These are phyloP conservation scores for Gymnothorax reevesii DNA, from an alignment of 2,797 vertebrate species.

Conservation along the genomic window DNA sequence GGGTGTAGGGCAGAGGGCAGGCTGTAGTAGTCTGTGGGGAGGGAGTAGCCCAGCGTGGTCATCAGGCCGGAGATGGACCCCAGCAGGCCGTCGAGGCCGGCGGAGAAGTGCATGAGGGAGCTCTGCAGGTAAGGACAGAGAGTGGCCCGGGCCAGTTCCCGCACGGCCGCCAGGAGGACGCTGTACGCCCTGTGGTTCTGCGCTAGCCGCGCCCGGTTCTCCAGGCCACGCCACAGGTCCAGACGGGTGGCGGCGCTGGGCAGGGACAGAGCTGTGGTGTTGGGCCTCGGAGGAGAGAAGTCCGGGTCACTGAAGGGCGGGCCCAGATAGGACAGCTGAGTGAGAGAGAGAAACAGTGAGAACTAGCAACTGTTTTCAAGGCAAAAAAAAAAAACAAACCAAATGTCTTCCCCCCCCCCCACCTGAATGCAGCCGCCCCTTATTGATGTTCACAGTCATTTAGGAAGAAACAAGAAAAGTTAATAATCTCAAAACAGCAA, in stretches of 20 bases:
- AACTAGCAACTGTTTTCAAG: neutral
- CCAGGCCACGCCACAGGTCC: slow-evolving; percentile 89
- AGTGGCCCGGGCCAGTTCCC: slow-evolving; percentile 83
- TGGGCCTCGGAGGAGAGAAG: slow-evolving; percentile 90
- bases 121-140: slow-evolving; percentile 85
- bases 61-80: slow-evolving; percentile 92
- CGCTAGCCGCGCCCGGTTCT: slow-evolving; percentile 87
- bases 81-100: slow-evolving; percentile 88
- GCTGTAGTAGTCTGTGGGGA: slow-evolving; percentile 50
- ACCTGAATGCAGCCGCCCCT: no score
- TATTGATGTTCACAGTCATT: no score
- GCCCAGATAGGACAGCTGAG: slow-evolving; percentile 90
- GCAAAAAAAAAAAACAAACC: no score
- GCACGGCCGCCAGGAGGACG: slow-evolving; percentile 84
- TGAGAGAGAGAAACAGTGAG: slow-evolving; percentile 37
- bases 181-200: slow-evolving; percentile 95
- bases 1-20: slow-evolving; percentile 39
- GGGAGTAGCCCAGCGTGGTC: slow-evolving; percentile 84
- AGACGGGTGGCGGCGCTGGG: slow-evolving; percentile 91
- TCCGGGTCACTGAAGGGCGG: slow-evolving; percentile 95
- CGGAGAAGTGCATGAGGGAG: slow-evolving; percentile 89
- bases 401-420: no score
- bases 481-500: no score
- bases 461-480: no score
- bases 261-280: slow-evolving; percentile 81